phyloP scores from a whole-genome alignment of 2,113 vertebrate genomes.

The Cryptotis parvus region DNA sequence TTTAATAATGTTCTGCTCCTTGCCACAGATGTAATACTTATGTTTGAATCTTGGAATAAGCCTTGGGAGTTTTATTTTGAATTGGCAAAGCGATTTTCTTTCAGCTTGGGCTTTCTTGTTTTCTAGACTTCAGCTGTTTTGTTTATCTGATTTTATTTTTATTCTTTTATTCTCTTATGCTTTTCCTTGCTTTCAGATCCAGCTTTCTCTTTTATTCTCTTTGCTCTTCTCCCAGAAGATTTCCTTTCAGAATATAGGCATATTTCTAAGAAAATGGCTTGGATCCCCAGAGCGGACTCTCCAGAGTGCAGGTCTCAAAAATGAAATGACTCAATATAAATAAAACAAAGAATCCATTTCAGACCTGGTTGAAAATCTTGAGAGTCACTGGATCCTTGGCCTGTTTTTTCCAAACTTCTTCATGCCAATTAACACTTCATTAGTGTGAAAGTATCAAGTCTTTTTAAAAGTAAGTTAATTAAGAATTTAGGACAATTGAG shows the following conservation, averaged over 20 bases:
- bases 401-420: slow-evolving; percentile 65
- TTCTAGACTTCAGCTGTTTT: slow-evolving; percentile 79
- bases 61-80: slow-evolving; percentile 74
- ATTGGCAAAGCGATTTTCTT: slow-evolving; percentile 77
- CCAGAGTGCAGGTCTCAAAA: slow-evolving; percentile 77
- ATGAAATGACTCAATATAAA: slow-evolving; percentile 80
- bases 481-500: slow-evolving; percentile 56
- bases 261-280: slow-evolving; percentile 83
- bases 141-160: slow-evolving; percentile 80
- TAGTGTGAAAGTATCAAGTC: slow-evolving; percentile 46
- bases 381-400: slow-evolving; percentile 39
- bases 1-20: slow-evolving; percentile 77
- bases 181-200: slow-evolving; percentile 77
- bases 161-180: slow-evolving; percentile 81
- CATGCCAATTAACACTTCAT: slow-evolving; percentile 52
- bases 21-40: slow-evolving; percentile 68
- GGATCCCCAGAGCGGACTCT: slow-evolving; percentile 58
- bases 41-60: slow-evolving; percentile 75
- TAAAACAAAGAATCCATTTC: slow-evolving; percentile 69
- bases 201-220: slow-evolving; percentile 84
- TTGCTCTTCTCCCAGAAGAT: slow-evolving; percentile 80
- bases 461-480: slow-evolving; percentile 57
- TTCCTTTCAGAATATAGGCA: slow-evolving; percentile 79
- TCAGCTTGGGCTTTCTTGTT: slow-evolving; percentile 73
- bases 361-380: slow-evolving; percentile 57